phyloP scores from a whole-genome alignment of 2,888 invertebrate genomes.

The Epicampocera succincta region DNA sequence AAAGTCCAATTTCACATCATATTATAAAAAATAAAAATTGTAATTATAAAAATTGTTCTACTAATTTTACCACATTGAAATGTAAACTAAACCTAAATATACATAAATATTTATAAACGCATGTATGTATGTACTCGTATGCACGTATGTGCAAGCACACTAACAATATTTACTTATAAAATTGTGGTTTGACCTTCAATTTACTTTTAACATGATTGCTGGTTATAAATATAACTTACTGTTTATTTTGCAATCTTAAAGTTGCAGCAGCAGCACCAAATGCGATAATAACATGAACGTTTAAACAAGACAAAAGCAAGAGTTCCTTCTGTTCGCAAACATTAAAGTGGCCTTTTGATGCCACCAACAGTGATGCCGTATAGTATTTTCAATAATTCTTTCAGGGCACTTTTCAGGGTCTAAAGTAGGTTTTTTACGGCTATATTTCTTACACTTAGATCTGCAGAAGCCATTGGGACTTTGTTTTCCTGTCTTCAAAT shows the following conservation, averaged over 20 bases:
- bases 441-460: too few relatives aligned
- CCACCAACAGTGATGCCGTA: too few relatives aligned
- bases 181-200: constrained; percentile 58
- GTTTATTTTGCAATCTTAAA: constrained; percentile 8
- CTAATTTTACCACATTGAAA: constrained; percentile 6
- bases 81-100: constrained; percentile 11
- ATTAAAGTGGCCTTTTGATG: not conserved
- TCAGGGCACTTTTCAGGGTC: too few relatives aligned
- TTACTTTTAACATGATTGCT: constrained; percentile 33
- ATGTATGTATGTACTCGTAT: not conserved
- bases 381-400: too few relatives aligned
- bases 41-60: too few relatives aligned
- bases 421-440: too few relatives aligned
- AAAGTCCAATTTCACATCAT: not conserved
- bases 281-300: not conserved
- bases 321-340: constrained; percentile 6
- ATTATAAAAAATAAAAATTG: not conserved
- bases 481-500: too few relatives aligned
- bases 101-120: not conserved
- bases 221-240: constrained; percentile 25
- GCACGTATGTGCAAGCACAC: too few relatives aligned
- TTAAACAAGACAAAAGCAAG: constrained; percentile 11
- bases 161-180: constrained; percentile 26
- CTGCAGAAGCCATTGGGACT: too few relatives aligned
- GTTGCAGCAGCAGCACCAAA: not conserved